phyloP scores from a whole-genome alignment of 2,888 invertebrate genomes.

The Epistrophe eligans region DNA sequence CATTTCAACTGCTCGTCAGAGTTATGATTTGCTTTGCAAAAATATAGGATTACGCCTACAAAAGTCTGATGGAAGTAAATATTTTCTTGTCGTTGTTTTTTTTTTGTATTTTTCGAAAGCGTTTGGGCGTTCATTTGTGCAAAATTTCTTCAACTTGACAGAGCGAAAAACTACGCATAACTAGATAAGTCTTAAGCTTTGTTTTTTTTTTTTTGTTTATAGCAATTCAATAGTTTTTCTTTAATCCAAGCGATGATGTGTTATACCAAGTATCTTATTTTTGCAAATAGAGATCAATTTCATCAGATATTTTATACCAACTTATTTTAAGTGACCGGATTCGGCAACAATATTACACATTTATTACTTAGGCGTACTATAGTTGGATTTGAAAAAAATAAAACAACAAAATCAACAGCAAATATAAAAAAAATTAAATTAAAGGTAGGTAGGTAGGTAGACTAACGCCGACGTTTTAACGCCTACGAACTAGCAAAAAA shows the following conservation, averaged over 20 bases:
- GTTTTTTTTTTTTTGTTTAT: no score
- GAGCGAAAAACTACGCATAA: conserved; percentile 14
- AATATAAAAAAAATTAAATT: background rate
- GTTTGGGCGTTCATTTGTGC: conserved; percentile 14
- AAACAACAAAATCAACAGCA: background rate
- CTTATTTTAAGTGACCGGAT: conserved; percentile 64
- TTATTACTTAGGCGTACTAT: conserved; percentile 21
- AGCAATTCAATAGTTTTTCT: background rate
- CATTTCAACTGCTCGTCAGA: conserved; percentile 38
- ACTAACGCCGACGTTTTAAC: conserved; percentile 62
- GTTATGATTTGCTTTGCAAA: conserved; percentile 12
- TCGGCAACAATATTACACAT: conserved; percentile 31
- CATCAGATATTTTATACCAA: conserved; percentile 16
- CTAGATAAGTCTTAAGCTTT: no score
- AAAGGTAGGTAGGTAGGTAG: conserved; percentile 51
- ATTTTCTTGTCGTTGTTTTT: no score
- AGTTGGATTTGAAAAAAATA: conserved; percentile 3
- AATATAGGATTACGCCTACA: conserved; percentile 41
- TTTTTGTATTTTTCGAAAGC: background rate
- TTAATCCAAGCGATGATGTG: conserved; percentile 7
- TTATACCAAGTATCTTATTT: background rate
- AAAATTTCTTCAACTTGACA: conserved; percentile 30
- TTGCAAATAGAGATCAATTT: conserved; percentile 38
- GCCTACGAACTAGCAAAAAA: conserved; percentile 57
- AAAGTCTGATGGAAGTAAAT: conserved; percentile 12